phyloP scores from a whole-genome alignment of 2,113 vertebrate species.

The Malurus alboscapulatus region DNA sequence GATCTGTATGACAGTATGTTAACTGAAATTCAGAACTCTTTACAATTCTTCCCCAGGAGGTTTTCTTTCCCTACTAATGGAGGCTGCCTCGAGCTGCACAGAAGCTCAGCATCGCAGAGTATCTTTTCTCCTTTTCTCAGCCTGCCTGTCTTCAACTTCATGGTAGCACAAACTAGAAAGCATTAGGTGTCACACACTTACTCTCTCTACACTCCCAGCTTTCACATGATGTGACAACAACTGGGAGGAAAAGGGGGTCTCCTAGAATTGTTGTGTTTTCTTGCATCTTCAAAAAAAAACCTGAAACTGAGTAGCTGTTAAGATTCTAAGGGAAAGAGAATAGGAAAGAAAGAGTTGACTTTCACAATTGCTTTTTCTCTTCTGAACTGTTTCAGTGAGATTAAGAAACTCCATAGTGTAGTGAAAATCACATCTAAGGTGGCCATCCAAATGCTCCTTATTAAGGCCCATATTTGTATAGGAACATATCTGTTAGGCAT shows the following conservation, averaged over 20 bases:
- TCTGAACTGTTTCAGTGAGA: not conserved
- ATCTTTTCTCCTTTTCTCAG: not conserved
- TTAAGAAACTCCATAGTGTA: not conserved
- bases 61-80: not conserved
- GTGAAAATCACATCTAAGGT: not conserved
- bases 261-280: not conserved
- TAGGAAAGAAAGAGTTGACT: not conserved
- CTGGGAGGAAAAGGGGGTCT: not conserved
- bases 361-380: not conserved
- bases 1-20: constrained; percentile 26
- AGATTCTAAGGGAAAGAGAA: not conserved
- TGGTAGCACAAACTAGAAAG: not conserved
- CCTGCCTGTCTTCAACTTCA: not conserved
- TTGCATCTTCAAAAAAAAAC: not conserved
- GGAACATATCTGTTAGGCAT: not conserved
- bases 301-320: not conserved
- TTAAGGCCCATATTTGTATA: not conserved
- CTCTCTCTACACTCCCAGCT: not conserved
- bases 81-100: not conserved
- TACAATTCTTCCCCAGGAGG: constrained; percentile 27
- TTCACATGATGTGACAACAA: not conserved
- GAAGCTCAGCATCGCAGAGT: not conserved
- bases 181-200: not conserved
- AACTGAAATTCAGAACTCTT: constrained; percentile 31
- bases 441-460: not conserved